Conservation (phyloP, 2,797 vertebrate genomes). For the Columba guinea region DNA sequence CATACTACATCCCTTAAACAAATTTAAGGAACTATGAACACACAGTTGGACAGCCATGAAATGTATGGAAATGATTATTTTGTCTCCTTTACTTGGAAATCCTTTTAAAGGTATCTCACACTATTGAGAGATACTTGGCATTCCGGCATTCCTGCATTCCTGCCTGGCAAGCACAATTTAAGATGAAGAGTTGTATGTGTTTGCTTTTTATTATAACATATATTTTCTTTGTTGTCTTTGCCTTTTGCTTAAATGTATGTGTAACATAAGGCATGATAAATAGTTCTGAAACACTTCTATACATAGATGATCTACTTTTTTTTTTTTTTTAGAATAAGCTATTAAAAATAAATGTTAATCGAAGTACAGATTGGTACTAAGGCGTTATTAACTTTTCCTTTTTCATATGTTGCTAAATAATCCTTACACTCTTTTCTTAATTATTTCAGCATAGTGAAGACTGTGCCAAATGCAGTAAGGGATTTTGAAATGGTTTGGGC, state of each 20-base stretch:
- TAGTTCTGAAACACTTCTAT: neutral
- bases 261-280: neutral
- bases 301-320: neutral
- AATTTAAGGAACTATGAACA: neutral
- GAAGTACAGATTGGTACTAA: neutral
- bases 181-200: neutral
- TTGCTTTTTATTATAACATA: neutral
- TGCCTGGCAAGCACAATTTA: neutral
- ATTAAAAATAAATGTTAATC: neutral
- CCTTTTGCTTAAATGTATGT: neutral
- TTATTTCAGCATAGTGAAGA: neutral
- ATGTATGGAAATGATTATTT: neutral
- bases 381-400: neutral
- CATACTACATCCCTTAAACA: neutral
- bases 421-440: neutral
- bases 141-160: neutral
- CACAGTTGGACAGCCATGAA: neutral
- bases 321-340: neutral
- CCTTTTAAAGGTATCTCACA: neutral
- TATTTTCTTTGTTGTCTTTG: neutral
- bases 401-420: neutral
- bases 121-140: neutral
- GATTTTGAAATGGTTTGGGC: neutral
- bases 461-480: neutral
- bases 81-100: neutral